phyloP scores from a whole-genome alignment of 1,140 invertebrate species.

The Trissolcus basalis region DNA sequence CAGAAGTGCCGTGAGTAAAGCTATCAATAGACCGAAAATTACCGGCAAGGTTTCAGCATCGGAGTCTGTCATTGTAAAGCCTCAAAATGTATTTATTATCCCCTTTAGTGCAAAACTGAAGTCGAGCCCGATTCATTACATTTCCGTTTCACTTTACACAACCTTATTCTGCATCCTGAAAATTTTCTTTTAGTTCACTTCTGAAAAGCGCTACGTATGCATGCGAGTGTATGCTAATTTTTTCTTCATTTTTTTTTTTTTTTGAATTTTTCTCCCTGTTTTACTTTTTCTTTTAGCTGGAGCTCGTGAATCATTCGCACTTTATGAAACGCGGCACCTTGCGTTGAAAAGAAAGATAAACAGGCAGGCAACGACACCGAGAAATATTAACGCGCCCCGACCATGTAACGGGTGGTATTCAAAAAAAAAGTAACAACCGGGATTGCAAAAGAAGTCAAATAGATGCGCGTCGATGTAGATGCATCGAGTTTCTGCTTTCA shows the following conservation, averaged over 20 bases:
- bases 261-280: background rate
- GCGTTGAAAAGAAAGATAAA: conserved; percentile 54
- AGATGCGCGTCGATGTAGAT: conserved; percentile 46
- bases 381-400: conserved; percentile 43
- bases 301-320: conserved; percentile 53
- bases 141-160: conserved; percentile 15
- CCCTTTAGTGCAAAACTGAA: conserved; percentile 3
- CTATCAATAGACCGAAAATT: conserved; percentile 72
- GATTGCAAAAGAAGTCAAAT: conserved; percentile 48
- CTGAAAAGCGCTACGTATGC: conserved; percentile 1
- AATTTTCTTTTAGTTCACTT: conserved; percentile 18
- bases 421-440: conserved; percentile 44
- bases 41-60: conserved; percentile 69
- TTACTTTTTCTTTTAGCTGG: conserved; percentile 8
- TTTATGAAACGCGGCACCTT: conserved; percentile 51
- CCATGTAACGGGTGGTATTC: conserved; percentile 24
- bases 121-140: conserved; percentile 6
- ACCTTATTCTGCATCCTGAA: conserved; percentile 3
- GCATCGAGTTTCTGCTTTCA: conserved; percentile 59
- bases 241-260: conserved; percentile 6
- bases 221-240: conserved; percentile 6
- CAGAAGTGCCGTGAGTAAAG: conserved; percentile 69
- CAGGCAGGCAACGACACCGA: conserved; percentile 24
- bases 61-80: conserved; percentile 47
- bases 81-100: conserved; percentile 34